Percentiles rank a stretch among this genome's conserved stretches.
Conservation (phyloP, 1,140 invertebrate species). For the Nephotettix cincticeps region DNA sequence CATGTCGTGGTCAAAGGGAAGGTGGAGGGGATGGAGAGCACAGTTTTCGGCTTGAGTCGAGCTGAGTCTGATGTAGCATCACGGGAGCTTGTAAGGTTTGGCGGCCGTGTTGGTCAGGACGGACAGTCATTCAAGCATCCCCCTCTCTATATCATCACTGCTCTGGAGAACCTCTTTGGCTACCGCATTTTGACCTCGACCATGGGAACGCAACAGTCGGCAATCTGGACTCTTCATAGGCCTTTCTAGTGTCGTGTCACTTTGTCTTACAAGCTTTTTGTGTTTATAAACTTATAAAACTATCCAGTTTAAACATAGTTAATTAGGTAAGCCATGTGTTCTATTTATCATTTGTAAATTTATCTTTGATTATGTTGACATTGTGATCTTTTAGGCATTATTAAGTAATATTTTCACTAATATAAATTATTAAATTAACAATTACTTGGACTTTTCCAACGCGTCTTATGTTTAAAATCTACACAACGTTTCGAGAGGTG, state of each 20-base stretch:
- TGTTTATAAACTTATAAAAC: too few species aligned
- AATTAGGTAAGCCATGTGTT: too few species aligned
- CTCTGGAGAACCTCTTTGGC: conserved; percentile 21
- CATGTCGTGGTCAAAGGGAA: conserved; percentile 41
- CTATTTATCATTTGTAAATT: too few species aligned
- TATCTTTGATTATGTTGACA: too few species aligned
- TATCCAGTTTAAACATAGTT: too few species aligned
- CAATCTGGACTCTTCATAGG: conserved; percentile 22
- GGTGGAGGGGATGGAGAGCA: conserved; percentile 36
- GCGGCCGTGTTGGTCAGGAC: conserved; percentile 39
- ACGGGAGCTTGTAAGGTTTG: conserved; percentile 28
- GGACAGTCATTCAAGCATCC: conserved; percentile 37
- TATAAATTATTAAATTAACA: too few species aligned
- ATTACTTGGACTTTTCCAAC: too few species aligned
- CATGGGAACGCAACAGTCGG: background rate
- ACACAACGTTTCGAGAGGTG: too few species aligned
- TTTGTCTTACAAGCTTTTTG: background rate
- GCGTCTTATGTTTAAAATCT: too few species aligned
- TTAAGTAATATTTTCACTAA: too few species aligned
- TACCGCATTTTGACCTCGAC: conserved; percentile 24
- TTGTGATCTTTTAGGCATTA: too few species aligned
- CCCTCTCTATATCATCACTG: conserved; percentile 32
- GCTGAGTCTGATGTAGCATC: conserved; percentile 28
- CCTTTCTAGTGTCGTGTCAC: background rate
- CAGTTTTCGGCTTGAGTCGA: conserved; percentile 38